Percentiles rank a stretch among this genome's conserved stretches.
These are phyloP conservation scores for Neofelis nebulosa DNA, from an alignment of 2,113 vertebrate species.

Conservation along the genomic window DNA sequence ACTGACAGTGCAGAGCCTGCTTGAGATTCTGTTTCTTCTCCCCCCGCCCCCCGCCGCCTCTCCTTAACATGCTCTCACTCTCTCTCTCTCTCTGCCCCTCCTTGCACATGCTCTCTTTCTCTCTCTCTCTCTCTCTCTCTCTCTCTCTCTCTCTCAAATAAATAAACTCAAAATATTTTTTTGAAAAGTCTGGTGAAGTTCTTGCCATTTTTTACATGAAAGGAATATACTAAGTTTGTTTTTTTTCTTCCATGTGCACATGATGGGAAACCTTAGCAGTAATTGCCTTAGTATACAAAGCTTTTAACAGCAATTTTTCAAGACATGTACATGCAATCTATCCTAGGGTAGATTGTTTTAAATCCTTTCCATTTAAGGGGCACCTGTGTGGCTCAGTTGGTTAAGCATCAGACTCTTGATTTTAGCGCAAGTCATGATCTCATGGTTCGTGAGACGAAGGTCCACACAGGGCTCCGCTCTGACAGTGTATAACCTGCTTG, in stretches of 20 bases:
- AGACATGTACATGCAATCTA: background rate
- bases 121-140: background rate
- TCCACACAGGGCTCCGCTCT: too few relatives aligned
- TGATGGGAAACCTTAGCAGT: background rate
- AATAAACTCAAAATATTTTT: background rate
- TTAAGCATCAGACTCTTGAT: too few relatives aligned
- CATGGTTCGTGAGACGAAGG: too few relatives aligned
- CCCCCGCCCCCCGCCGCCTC: too few relatives aligned
- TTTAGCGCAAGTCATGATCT: too few relatives aligned
- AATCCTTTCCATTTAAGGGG: slow-evolving; percentile 47
- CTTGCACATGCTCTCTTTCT: background rate
- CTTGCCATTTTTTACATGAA: background rate
- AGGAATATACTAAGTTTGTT: background rate
- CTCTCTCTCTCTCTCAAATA: background rate
- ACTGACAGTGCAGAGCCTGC: too few relatives aligned
- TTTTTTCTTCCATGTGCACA: background rate
- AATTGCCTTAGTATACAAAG: background rate
- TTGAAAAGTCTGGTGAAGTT: background rate
- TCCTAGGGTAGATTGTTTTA: slow-evolving; percentile 47
- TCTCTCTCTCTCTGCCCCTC: background rate
- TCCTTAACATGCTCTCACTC: too few relatives aligned
- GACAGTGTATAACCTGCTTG: too few relatives aligned
- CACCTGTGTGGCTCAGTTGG: too few relatives aligned
- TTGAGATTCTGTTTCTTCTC: too few relatives aligned
- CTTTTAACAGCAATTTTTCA: slow-evolving; percentile 27